phyloP scores from a whole-genome alignment of 2,113 vertebrate genomes.

The Istiophorus platypterus region DNA sequence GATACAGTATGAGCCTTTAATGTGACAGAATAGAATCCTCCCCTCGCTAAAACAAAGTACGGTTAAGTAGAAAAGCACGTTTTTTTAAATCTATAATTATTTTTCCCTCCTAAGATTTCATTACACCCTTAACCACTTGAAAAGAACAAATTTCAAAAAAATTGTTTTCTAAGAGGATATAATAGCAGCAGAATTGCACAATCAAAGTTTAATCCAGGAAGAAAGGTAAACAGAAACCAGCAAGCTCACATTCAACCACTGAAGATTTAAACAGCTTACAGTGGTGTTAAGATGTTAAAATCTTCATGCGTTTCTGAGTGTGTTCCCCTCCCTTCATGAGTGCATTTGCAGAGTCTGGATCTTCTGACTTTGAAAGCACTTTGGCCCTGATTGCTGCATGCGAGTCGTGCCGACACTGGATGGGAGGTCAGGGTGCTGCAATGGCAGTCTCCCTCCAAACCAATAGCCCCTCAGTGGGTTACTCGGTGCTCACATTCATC shows the following conservation, averaged over 20 bases:
- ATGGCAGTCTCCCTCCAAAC: slow-evolving; percentile 35
- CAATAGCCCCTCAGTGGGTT: slow-evolving; percentile 46
- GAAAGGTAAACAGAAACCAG: slow-evolving; percentile 22
- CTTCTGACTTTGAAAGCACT: slow-evolving; percentile 38
- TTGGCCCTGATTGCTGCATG: slow-evolving; percentile 44
- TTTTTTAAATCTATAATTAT: background rate
- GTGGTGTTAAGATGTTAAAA: slow-evolving; percentile 40
- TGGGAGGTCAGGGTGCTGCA: slow-evolving; percentile 40
- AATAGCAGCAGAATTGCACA: slow-evolving; percentile 32
- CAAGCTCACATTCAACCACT: background rate
- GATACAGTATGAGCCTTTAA: background rate
- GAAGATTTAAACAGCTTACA: slow-evolving; percentile 41
- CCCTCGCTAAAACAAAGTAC: background rate
- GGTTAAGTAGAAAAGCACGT: background rate
- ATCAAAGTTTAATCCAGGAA: slow-evolving; percentile 59
- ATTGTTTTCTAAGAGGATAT: slow-evolving; percentile 19
- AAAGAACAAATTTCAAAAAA: background rate
- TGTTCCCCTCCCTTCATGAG: background rate
- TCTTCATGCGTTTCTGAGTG: slow-evolving; percentile 28
- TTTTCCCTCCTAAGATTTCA: background rate
- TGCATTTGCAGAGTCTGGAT: slow-evolving; percentile 41
- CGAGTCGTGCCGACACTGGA: background rate
- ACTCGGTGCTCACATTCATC: slow-evolving; percentile 52
- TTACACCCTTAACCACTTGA: background rate
- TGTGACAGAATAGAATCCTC: background rate